Evolutionary conservation across 2,888 invertebrate genomes (phyloP).

Genomic region (Philereme vetulata): DNA sequence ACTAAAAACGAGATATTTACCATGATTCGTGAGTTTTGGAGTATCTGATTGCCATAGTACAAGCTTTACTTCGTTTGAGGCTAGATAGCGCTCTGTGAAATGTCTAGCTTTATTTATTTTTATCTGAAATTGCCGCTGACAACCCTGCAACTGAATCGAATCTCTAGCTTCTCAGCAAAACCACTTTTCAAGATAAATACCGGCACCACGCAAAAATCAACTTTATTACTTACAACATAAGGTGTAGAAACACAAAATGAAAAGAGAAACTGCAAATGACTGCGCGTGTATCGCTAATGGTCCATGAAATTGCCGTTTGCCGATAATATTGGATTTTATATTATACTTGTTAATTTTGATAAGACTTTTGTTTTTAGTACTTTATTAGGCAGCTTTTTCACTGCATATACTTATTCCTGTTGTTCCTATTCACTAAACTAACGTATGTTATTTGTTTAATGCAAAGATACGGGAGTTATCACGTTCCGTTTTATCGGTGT

Average conservation of each 20-base stretch:
- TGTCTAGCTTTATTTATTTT: too few relatives aligned
- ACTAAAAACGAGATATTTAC: too few relatives aligned
- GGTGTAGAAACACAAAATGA: slow-evolving; percentile 12
- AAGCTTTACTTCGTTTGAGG: too few relatives aligned
- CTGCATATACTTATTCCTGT: too few relatives aligned
- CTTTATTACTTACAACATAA: slow-evolving; percentile 17
- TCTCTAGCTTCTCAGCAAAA: slow-evolving; percentile 41
- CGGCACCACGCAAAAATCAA: slow-evolving; percentile 31
- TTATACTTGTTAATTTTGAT: slow-evolving; percentile 47
- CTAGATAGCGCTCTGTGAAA: too few relatives aligned
- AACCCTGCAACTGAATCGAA: slow-evolving; percentile 44
- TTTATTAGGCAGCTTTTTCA: too few relatives aligned
- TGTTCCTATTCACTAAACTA: too few relatives aligned
- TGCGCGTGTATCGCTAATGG: slow-evolving; percentile 65
- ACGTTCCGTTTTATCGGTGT: too few relatives aligned
- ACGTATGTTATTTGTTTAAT: too few relatives aligned
- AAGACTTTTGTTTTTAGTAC: slow-evolving; percentile 11
- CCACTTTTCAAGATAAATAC: slow-evolving; percentile 34
- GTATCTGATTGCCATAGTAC: too few relatives aligned
- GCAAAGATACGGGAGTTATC: too few relatives aligned
- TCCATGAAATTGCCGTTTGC: slow-evolving; percentile 68
- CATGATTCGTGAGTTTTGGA: too few relatives aligned
- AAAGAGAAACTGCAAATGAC: slow-evolving; percentile 50
- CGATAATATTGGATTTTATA: slow-evolving; percentile 55
- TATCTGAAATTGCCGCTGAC: slow-evolving; percentile 16